These are phyloP conservation scores for Eptatretus burgeri DNA, from an alignment of 2,113 vertebrate genomes.

Conservation along the genomic window DNA sequence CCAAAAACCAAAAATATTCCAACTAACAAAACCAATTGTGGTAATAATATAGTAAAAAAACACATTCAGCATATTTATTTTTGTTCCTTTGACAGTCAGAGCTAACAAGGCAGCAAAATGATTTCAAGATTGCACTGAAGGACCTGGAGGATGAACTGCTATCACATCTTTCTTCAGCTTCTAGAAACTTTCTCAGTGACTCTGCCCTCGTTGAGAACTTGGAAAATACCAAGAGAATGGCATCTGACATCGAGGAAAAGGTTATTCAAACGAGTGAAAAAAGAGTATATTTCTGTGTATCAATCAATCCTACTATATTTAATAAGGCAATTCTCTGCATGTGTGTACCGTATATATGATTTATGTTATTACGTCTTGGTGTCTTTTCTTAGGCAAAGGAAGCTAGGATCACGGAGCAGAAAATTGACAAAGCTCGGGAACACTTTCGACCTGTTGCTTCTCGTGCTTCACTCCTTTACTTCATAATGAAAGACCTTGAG, in stretches of 20 bases:
- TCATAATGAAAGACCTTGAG: constrained; percentile 59
- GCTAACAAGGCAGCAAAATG: constrained; percentile 70
- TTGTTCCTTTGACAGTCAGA: constrained; percentile 27
- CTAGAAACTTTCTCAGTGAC: constrained; percentile 68
- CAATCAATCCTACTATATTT: too few species aligned
- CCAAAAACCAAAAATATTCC: too few species aligned
- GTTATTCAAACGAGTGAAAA: constrained; percentile 15
- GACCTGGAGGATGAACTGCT: constrained; percentile 58
- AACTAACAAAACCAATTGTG: too few species aligned
- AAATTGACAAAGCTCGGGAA: constrained; percentile 61
- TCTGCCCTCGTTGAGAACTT: constrained; percentile 55
- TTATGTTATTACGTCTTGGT: constrained; percentile 9
- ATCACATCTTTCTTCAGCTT: constrained; percentile 54
- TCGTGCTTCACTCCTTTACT: constrained; percentile 58
- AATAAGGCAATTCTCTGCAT: too few species aligned
- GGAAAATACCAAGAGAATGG: constrained; percentile 55
- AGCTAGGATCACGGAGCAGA: constrained; percentile 41
- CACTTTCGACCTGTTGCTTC: constrained; percentile 41
- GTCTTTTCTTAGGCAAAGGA: constrained; percentile 46
- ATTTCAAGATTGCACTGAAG: constrained; percentile 86
- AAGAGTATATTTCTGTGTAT: background rate
- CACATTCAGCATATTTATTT: background rate
- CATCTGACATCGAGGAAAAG: constrained; percentile 55
- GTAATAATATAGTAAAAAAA: too few species aligned
- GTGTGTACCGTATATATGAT: too few species aligned